These are phyloP conservation scores for Heliothis subflexa DNA, from an alignment of 1,140 invertebrate genomes.

Conservation along the genomic window DNA sequence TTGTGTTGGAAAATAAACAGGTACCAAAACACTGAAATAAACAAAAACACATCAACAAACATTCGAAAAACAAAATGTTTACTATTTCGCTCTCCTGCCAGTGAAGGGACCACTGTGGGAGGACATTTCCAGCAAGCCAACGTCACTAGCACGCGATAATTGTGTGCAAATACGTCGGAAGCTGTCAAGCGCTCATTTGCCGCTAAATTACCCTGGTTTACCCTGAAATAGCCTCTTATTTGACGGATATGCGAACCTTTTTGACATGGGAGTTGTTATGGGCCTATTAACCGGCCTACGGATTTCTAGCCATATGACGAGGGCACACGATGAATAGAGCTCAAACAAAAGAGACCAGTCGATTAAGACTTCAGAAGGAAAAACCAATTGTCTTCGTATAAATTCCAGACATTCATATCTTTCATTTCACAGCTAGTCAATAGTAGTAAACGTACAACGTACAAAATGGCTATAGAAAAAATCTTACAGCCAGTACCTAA, in stretches of 20 bases:
- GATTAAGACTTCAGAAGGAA: no score
- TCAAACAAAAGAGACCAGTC: no score
- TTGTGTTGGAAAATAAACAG: no score
- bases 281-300: no score
- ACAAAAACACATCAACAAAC: background rate
- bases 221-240: background rate
- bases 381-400: no score
- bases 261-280: background rate
- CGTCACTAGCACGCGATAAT: conserved; percentile 29
- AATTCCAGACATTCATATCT: no score
- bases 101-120: conserved; percentile 1
- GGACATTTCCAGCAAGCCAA: conserved; percentile 9
- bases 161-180: conserved; percentile 22
- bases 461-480: no score
- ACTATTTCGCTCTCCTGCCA: background rate
- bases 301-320: no score
- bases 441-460: no score
- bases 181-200: conserved; percentile 21
- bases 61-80: background rate
- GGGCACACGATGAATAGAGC: no score
- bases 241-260: background rate
- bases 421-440: background rate
- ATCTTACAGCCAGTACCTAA: no score
- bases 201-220: background rate
- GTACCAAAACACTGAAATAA: background rate